Percentiles rank a stretch among this genome's conserved stretches.
phyloP scores from a whole-genome alignment of 1,140 invertebrate species.

The Sinella curviseta region DNA sequence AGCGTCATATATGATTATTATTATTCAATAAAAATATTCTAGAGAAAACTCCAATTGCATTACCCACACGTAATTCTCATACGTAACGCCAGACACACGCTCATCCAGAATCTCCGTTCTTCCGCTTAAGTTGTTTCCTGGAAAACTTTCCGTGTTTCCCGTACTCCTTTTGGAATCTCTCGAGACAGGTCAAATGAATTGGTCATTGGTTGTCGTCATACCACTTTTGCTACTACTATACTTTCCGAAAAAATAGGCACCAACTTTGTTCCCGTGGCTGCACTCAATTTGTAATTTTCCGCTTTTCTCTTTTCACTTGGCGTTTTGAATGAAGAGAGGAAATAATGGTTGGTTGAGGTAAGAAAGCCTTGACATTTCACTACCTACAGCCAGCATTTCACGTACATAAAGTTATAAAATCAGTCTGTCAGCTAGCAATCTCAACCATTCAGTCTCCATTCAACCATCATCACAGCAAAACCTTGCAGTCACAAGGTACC shows the following conservation, averaged over 20 bases:
- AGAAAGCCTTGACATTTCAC: constrained; percentile 7
- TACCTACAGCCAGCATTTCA: too few relatives aligned
- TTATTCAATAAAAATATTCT: background rate
- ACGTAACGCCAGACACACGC: too few relatives aligned
- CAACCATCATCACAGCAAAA: too few relatives aligned
- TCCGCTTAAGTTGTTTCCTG: too few relatives aligned
- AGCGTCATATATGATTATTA: background rate
- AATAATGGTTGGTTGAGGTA: background rate
- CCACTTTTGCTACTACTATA: too few relatives aligned
- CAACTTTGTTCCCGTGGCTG: background rate
- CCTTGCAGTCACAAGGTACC: too few relatives aligned
- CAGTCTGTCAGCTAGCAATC: too few relatives aligned
- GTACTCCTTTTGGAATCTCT: background rate
- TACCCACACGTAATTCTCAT: too few relatives aligned
- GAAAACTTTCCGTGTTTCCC: background rate
- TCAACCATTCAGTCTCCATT: too few relatives aligned
- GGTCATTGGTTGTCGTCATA: background rate
- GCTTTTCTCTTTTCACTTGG: background rate
- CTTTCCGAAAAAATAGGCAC: background rate
- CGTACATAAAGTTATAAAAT: too few relatives aligned
- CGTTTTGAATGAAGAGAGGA: background rate
- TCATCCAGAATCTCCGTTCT: too few relatives aligned
- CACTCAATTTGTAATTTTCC: constrained; percentile 17
- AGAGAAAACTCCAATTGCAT: background rate
- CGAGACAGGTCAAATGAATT: background rate